Conservation (phyloP, 1,140 invertebrate species). For the Cydia strobilella region DNA sequence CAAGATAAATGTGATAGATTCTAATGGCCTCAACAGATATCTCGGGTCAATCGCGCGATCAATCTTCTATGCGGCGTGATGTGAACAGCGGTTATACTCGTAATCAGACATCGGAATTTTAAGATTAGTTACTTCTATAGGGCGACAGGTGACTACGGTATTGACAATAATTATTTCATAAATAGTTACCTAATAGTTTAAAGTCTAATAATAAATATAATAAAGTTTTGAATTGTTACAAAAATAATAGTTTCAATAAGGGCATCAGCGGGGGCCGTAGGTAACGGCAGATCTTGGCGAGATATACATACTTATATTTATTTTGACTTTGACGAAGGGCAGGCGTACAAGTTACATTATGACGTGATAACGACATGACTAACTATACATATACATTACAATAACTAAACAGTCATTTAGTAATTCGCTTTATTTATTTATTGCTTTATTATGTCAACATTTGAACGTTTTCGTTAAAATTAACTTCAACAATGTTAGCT, state of each 20-base stretch:
- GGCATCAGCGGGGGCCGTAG: no score
- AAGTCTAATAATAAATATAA: no score
- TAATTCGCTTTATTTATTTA: neutral
- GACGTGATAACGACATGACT: no score
- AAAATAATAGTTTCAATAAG: no score
- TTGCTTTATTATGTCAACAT: neutral
- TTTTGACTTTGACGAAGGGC: no score
- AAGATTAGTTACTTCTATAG: neutral
- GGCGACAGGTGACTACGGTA: neutral
- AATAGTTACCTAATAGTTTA: no score
- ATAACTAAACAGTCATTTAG: neutral
- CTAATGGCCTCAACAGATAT: slow-evolving; percentile 6
- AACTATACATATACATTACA: neutral
- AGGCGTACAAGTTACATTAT: no score
- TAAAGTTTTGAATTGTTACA: no score
- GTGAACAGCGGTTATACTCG: neutral
- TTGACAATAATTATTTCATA: no score
- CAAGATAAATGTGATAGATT: slow-evolving; percentile 13
- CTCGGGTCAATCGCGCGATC: neutral
- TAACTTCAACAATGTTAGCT: neutral
- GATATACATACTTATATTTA: no score
- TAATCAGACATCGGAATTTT: neutral
- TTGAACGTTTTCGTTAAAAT: neutral
- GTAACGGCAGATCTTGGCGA: no score
- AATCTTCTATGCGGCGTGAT: neutral